phyloP scores from a whole-genome alignment of 2,797 vertebrate species.

The Muscicapa striata region DNA sequence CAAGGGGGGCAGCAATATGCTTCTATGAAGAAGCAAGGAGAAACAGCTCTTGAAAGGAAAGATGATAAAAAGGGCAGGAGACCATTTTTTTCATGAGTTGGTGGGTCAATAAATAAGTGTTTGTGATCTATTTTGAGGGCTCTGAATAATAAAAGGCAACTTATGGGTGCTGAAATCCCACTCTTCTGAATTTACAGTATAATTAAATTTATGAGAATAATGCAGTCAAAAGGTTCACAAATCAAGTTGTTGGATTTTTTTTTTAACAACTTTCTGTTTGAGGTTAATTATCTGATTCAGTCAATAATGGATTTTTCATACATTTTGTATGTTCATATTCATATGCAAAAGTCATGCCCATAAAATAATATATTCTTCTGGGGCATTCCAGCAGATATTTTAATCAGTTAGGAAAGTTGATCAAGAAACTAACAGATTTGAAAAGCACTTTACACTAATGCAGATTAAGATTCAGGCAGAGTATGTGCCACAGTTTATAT shows the following conservation, averaged over 20 bases:
- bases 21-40: not conserved
- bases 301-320: not conserved
- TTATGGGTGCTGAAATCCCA: not conserved
- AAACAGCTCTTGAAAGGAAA: not conserved
- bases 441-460: not conserved
- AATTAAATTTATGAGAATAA: constrained; percentile 24
- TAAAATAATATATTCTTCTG: not conserved
- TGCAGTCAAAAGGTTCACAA: not conserved
- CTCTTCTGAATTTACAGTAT: not conserved
- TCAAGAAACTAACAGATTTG: not conserved
- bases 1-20: not conserved
- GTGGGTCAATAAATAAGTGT: not conserved
- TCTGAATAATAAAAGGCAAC: not conserved
- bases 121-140: not conserved
- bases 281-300: not conserved
- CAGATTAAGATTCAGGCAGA: not conserved
- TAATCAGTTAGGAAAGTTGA: not conserved
- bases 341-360: not conserved
- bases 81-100: not conserved
- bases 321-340: not conserved
- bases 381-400: not conserved
- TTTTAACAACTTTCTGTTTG: not conserved
- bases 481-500: not conserved
- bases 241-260: not conserved
- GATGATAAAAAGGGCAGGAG: not conserved